Conservation (phyloP, 2,113 vertebrate genomes). For the Steatornis caripensis region DNA sequence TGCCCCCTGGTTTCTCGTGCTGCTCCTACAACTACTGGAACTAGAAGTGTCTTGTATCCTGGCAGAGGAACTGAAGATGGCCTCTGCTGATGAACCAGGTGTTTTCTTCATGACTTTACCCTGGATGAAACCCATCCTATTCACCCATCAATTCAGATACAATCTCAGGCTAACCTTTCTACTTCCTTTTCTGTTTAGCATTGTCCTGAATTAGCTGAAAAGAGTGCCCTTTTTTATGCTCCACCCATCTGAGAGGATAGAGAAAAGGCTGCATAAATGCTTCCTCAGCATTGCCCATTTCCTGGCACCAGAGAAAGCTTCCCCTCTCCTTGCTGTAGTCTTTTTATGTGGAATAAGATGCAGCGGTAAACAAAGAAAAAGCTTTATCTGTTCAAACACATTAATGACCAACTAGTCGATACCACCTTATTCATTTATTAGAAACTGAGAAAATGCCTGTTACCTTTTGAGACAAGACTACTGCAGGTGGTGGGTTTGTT, state of each 20-base stretch:
- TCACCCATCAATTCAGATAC: not conserved
- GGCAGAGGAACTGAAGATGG: not conserved
- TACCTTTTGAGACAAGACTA: conserved; percentile 42
- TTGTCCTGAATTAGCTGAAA: not conserved
- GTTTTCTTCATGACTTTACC: not conserved
- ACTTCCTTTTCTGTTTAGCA: not conserved
- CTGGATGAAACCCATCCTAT: not conserved
- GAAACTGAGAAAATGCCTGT: conserved; percentile 58
- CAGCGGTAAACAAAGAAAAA: conserved; percentile 12
- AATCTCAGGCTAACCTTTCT: not conserved
- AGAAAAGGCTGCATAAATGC: not conserved
- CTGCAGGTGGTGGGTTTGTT: conserved; percentile 36
- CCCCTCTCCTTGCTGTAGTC: not conserved
- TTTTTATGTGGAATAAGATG: not conserved
- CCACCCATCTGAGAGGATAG: not conserved
- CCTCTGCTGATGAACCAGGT: fast-evolving
- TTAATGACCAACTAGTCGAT: conserved; percentile 56
- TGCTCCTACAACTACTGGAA: not conserved
- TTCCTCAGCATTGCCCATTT: not conserved
- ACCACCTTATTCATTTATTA: conserved; percentile 55
- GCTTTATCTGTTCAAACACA: not conserved
- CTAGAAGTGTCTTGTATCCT: not conserved
- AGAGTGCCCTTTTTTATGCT: not conserved
- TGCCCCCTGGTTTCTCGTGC: not conserved
- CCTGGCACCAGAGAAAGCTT: too few relatives aligned